These are phyloP conservation scores for Acanthosepion esculentum DNA, from an alignment of 2,888 invertebrate genomes.

Conservation along the genomic window DNA sequence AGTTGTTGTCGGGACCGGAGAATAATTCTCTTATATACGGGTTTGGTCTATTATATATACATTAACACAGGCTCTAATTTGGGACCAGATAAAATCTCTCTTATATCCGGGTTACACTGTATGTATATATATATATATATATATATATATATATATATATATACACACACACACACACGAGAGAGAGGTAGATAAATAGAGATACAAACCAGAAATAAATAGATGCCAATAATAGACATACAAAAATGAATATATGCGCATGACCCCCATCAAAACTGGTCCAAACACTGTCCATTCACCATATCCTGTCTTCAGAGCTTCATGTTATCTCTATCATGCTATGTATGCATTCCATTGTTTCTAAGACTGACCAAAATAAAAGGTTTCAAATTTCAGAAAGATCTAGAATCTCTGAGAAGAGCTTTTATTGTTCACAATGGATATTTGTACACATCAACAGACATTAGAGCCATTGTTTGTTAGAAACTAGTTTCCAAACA, in stretches of 20 bases:
- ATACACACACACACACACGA: not conserved
- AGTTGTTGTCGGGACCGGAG: too few relatives aligned
- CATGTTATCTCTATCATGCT: not conserved
- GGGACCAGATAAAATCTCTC: too few relatives aligned
- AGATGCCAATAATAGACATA: too few relatives aligned
- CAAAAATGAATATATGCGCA: not conserved
- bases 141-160: not conserved
- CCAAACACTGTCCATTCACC: not conserved
- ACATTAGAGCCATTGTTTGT: not conserved
- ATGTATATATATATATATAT: too few relatives aligned
- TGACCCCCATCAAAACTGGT: not conserved
- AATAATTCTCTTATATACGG: too few relatives aligned
- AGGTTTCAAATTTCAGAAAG: conserved; percentile 33
- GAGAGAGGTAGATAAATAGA: not conserved
- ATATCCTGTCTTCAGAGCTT: not conserved
- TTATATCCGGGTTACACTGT: too few relatives aligned
- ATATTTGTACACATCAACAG: not conserved
- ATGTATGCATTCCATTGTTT: not conserved
- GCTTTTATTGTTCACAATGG: not conserved
- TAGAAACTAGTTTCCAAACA: not conserved
- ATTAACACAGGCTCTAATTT: too few relatives aligned
- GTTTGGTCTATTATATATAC: too few relatives aligned
- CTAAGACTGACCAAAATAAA: not conserved
- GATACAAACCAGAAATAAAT: not conserved
- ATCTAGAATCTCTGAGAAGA: not conserved